Evolutionary conservation across 2,888 invertebrate genomes (phyloP), one percentile per base, ranked within the genome.

Genomic region (Leuctra nigra): DNA sequence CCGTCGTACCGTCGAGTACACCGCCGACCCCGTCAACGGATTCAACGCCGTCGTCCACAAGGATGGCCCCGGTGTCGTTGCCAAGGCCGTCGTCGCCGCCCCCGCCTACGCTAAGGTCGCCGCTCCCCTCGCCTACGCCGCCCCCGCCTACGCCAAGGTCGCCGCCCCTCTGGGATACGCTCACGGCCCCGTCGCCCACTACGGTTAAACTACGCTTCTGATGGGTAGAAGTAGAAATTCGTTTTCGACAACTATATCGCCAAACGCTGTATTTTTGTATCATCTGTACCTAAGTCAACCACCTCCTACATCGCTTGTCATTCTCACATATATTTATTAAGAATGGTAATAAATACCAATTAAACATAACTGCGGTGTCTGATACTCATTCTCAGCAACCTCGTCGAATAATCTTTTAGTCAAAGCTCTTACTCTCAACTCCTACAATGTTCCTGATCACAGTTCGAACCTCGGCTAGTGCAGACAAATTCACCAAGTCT

Each of bases 31-130:
- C 53, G 55, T 59, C 59, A 61, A 61, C 52, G 61, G 61, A 56
- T 61, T 61, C 61, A 61, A 61, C 55, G 61, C 61, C 56, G 57
- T 61, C 55, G 59, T 61, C 38, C 59, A 59, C 55, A 20, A 38
- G n/a, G 56, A 60, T 4, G n/a, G n/a, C n/a, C 48, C 55, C 54
- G 44, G 33, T 48, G 53, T 39, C 6, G 54, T 41, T 25, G 60
- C 55, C 38, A 57, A 57, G 25, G 52, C 41, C 50, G 41, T 36
- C 41, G 56, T 35, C 46, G 58, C 53, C 57, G 48, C 56, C 54
- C 56, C 56, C 36, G 56, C 53, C 48, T 47, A 36, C 54, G 56
- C 53, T 53, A 57, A 53, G 52, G 54, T 47, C 54, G 53, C 53
- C 54, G 50, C 53, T 13, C 50, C 48, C 54, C 50, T 46, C 33